phyloP scores from a whole-genome alignment of 2,113 vertebrate genomes.

The Balaeniceps rex region DNA sequence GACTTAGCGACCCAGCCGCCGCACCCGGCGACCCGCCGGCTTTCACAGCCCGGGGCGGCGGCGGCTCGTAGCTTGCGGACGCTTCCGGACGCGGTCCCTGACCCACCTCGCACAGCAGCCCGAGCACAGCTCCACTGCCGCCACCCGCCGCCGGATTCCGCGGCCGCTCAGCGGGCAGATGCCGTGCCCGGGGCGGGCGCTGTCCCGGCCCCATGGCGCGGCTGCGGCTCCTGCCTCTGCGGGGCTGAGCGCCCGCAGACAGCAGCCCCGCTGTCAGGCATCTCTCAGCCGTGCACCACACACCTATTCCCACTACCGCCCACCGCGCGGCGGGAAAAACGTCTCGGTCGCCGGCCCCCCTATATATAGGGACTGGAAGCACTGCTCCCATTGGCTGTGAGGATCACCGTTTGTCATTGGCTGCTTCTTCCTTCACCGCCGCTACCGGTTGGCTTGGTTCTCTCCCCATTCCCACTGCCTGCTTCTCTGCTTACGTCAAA shows the following conservation, averaged over 20 bases:
- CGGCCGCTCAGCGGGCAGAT: background rate
- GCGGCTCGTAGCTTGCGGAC: no score
- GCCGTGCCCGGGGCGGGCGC: background rate
- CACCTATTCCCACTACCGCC: no score
- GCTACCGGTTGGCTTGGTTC: background rate
- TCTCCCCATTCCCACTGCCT: accelerated
- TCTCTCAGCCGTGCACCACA: background rate
- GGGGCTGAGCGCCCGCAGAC: accelerated
- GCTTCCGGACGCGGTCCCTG: background rate
- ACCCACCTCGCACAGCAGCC: slow-evolving; percentile 3
- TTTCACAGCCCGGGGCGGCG: no score
- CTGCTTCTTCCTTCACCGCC: no score
- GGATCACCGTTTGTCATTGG: background rate
- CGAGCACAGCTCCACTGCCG: background rate
- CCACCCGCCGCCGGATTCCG: background rate
- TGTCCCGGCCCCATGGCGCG: accelerated
- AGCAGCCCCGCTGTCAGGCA: accelerated
- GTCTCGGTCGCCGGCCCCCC: accelerated
- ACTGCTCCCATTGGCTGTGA: background rate
- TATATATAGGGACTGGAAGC: background rate
- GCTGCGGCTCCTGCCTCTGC: no score
- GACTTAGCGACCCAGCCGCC: background rate
- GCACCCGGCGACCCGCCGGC: no score
- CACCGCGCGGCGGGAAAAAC: background rate
- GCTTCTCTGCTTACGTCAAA: accelerated